phyloP scores from a whole-genome alignment of 1,140 invertebrate species.

The Pteromalus puparum region DNA sequence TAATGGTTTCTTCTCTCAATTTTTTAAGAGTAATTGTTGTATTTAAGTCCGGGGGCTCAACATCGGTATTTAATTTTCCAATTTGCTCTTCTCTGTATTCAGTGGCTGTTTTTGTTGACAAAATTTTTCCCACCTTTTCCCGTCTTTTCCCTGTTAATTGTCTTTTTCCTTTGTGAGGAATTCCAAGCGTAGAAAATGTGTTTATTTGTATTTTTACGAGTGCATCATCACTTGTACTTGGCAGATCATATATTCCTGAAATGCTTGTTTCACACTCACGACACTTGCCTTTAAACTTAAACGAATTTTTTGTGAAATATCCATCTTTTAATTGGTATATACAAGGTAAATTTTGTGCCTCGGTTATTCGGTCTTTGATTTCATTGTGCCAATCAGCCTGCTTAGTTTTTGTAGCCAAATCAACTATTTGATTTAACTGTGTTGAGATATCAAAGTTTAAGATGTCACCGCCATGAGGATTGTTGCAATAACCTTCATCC shows the following conservation, averaged over 20 bases:
- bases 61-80: not conserved
- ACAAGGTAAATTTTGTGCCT: not conserved
- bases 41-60: constrained; percentile 2
- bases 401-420: too few species aligned
- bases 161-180: constrained; percentile 13
- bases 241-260: not conserved
- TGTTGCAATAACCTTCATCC: too few species aligned
- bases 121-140: not conserved
- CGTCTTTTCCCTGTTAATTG: not conserved
- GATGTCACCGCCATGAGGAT: too few species aligned
- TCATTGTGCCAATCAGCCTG: too few species aligned
- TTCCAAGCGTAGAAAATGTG: not conserved
- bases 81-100: constrained; percentile 3
- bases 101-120: not conserved
- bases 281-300: not conserved
- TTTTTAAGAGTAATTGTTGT: not conserved
- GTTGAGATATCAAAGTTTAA: too few species aligned
- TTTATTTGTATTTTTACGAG: not conserved
- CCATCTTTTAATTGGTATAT: not conserved
- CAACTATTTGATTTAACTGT: too few species aligned
- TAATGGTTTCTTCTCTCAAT: not conserved
- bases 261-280: not conserved
- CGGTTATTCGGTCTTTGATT: not conserved
- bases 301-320: not conserved
- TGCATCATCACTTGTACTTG: not conserved